Evolutionary conservation across 2,113 vertebrate species (phyloP).

Genomic region (Tylochromis polylepis): DNA sequence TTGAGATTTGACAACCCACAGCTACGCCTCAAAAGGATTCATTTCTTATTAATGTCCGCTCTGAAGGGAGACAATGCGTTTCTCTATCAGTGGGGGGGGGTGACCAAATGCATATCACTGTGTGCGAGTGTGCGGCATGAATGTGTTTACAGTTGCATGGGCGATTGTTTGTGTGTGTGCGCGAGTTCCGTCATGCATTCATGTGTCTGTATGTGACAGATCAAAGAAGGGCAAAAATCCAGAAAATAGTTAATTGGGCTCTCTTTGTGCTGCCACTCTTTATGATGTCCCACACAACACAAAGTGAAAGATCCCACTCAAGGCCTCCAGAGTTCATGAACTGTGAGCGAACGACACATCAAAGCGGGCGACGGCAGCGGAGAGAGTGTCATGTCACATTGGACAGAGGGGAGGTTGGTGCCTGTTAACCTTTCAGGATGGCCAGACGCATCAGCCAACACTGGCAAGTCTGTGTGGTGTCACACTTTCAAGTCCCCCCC

Average conservation of each 20-base stretch:
- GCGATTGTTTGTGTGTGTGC: background rate
- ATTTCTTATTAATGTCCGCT: conserved; percentile 53
- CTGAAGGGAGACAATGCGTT: conserved; percentile 26
- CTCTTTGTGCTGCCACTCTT: conserved; percentile 32
- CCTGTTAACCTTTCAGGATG: conserved; percentile 60
- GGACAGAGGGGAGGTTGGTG: conserved; percentile 3
- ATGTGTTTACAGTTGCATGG: background rate
- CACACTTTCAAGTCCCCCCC: background rate
- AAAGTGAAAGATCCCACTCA: conserved; percentile 1
- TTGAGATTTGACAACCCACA: conserved; percentile 35
- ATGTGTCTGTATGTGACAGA: background rate
- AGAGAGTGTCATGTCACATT: conserved; percentile 47
- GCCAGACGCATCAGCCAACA: conserved; percentile 27
- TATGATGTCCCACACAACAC: conserved; percentile 28
- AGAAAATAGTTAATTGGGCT: conserved; percentile 32
- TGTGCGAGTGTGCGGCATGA: background rate
- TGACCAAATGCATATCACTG: background rate
- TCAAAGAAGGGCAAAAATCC: conserved; percentile 25
- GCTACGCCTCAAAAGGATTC: conserved; percentile 42
- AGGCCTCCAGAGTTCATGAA: conserved; percentile 2
- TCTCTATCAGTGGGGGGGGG: background rate
- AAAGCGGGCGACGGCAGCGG: background rate
- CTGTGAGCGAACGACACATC: conserved; percentile 33
- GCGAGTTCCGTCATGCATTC: background rate
- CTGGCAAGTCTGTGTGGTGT: conserved; percentile 15